A percentile compares a stretch with the other conserved stretches of the same genome.
Evolutionary conservation across 2,113 vertebrate species (phyloP).

Genomic region (Lampris megalopsis): DNA sequence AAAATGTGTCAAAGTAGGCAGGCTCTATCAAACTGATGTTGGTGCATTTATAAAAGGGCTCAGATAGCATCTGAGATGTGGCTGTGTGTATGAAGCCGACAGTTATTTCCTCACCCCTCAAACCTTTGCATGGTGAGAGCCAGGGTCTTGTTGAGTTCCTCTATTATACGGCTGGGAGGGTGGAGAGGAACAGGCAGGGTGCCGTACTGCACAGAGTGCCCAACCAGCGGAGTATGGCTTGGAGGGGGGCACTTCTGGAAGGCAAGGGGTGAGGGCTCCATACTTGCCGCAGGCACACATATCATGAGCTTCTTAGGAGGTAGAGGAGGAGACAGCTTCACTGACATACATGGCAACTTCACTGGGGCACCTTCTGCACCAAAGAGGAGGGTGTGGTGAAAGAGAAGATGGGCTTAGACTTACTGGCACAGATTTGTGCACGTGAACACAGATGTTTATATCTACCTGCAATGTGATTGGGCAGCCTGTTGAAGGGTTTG

Average conservation of each 20-base stretch:
- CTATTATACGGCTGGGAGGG: constrained; percentile 92
- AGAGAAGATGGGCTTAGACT: not conserved
- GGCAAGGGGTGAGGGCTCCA: constrained; percentile 87
- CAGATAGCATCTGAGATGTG: too few species aligned
- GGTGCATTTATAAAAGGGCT: too few species aligned
- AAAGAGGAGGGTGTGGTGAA: not conserved
- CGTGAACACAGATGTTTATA: not conserved
- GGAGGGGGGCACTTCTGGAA: constrained; percentile 89
- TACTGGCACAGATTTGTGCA: fast-evolving
- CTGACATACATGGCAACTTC: constrained; percentile 94
- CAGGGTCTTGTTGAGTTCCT: constrained; percentile 96
- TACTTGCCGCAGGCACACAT: constrained; percentile 89
- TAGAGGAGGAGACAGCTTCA: constrained; percentile 96
- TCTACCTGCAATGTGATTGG: constrained; percentile 90
- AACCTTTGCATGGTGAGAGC: constrained; percentile 98
- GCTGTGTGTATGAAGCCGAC: not conserved
- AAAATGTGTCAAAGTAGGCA: too few species aligned
- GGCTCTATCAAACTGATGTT: too few species aligned
- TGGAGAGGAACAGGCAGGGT: constrained; percentile 87
- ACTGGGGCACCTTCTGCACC: constrained; percentile 87
- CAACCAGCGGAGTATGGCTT: constrained; percentile 85
- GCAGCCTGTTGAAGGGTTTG: constrained; percentile 94
- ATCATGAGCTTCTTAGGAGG: constrained; percentile 99
- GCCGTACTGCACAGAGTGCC: constrained; percentile 90
- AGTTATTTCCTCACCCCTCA: constrained; percentile 88